Percentiles rank a stretch among this genome's conserved stretches.
These are phyloP conservation scores for Prietella phreatophila DNA, from an alignment of 2,113 vertebrate genomes.

Conservation along the genomic window DNA sequence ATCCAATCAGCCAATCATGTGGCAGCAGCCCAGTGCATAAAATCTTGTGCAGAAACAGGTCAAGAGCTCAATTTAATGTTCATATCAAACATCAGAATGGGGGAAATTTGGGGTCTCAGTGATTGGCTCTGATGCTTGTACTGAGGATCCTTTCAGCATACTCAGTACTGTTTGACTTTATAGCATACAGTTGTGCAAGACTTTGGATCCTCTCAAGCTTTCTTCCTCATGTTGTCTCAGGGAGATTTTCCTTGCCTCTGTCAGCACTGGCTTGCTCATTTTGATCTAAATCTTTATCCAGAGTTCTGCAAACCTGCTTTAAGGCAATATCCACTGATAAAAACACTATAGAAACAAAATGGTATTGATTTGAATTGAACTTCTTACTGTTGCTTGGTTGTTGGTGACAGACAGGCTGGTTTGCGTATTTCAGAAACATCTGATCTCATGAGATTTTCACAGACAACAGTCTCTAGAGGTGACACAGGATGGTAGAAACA, in stretches of 20 bases:
- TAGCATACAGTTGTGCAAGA: too few species aligned
- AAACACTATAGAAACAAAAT: neutral
- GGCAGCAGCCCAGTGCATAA: neutral
- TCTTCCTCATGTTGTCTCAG: neutral
- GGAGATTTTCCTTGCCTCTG: neutral
- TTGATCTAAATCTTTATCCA: too few species aligned
- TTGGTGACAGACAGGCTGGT: neutral
- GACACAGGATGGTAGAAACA: neutral
- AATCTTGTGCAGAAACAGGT: neutral
- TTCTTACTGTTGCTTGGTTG: neutral
- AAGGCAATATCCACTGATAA: neutral
- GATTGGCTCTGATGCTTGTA: neutral
- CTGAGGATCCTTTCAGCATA: neutral
- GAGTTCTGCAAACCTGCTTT: neutral
- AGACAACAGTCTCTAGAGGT: neutral
- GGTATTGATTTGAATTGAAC: neutral
- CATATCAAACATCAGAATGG: neutral
- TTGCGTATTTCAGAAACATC: neutral
- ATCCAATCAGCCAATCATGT: neutral
- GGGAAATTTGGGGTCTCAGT: neutral
- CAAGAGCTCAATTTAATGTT: neutral
- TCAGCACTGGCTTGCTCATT: neutral
- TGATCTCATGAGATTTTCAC: neutral
- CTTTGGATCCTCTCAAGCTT: too few species aligned
- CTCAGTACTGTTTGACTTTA: neutral